A percentile compares a stretch with the other conserved stretches of the same genome.
Evolutionary conservation across 2,797 vertebrate genomes (phyloP).

Genomic region (Pantherophis alleghaniensis): DNA sequence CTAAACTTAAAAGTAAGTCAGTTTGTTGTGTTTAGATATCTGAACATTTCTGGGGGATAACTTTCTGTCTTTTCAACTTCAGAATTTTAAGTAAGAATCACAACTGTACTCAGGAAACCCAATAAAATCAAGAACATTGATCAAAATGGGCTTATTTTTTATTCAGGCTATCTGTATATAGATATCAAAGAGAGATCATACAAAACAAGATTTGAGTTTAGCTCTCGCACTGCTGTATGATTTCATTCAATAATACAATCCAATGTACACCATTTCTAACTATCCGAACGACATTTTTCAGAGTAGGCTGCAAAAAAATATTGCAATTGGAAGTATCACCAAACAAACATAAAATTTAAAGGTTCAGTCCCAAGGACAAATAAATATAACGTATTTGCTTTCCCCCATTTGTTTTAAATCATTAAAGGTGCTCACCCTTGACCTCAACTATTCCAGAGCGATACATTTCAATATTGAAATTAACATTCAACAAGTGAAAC

Average conservation of each 20-base stretch:
- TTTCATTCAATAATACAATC: not conserved
- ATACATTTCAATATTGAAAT: not conserved
- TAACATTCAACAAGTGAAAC: not conserved
- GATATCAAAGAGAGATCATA: not conserved
- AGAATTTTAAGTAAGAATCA: not conserved
- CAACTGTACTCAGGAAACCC: not conserved
- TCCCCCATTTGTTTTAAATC: not conserved
- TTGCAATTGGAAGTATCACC: not conserved
- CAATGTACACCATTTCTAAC: not conserved
- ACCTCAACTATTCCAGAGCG: not conserved
- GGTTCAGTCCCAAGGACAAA: not conserved
- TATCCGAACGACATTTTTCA: not conserved
- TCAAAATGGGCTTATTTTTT: not conserved
- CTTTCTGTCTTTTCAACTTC: not conserved
- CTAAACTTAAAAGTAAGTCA: slow-evolving; percentile 84
- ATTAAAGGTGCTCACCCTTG: not conserved
- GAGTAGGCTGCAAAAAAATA: not conserved
- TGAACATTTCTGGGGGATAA: not conserved
- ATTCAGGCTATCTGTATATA: not conserved
- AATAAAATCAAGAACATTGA: not conserved
- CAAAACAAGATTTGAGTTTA: not conserved
- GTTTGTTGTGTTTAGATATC: not conserved
- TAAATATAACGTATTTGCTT: not conserved
- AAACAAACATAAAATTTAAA: not conserved
- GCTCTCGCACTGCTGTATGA: not conserved